Conservation (phyloP, 2,113 vertebrate species). For the Pelusios castaneus region DNA sequence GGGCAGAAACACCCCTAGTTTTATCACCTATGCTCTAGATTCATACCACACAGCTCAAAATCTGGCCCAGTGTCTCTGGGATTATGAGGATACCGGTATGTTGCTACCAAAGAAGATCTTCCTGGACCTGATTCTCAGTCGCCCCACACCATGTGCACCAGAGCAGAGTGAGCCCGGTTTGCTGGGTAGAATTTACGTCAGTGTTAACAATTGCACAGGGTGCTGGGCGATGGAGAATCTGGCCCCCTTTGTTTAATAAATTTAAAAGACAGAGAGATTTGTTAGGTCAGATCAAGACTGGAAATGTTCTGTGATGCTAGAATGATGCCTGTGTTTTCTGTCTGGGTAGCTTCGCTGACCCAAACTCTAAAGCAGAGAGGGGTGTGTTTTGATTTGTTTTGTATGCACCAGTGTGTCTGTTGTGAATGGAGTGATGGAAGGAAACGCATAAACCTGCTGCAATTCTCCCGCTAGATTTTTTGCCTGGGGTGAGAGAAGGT, state of each 20-base stretch:
- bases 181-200: neutral
- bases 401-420: neutral
- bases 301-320: neutral
- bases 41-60: neutral
- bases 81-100: neutral
- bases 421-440: neutral
- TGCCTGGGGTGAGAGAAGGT: neutral
- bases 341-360: neutral
- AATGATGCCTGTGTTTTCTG: neutral
- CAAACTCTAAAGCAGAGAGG: neutral
- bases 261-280: slow-evolving; percentile 16
- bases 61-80: neutral
- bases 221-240: slow-evolving; percentile 25
- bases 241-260: slow-evolving; percentile 66
- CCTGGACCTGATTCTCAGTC: neutral
- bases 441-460: neutral
- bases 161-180: accelerated
- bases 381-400: neutral
- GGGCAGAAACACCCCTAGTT: too few relatives aligned
- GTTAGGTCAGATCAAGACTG: neutral
- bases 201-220: neutral
- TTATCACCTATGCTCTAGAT: neutral
- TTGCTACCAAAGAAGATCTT: neutral
- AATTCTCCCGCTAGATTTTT: slow-evolving; percentile 27
- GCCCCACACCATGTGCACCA: accelerated